A percentile compares a stretch with the other conserved stretches of the same genome.
phyloP scores from a whole-genome alignment of 2,888 invertebrate genomes.

The Leptinotarsa haldemani region DNA sequence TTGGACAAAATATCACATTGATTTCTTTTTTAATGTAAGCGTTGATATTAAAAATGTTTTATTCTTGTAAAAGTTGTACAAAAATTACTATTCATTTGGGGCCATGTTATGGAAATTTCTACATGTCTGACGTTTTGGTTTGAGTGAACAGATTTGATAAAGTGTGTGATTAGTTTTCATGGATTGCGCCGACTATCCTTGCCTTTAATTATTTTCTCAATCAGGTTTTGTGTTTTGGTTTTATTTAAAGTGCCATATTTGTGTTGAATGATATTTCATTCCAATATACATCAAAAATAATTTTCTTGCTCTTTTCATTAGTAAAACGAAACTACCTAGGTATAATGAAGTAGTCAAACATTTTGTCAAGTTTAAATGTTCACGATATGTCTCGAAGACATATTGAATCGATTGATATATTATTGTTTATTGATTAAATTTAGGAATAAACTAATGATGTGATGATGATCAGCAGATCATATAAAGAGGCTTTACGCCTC shows the following conservation, averaged over 20 bases:
- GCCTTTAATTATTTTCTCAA: slow-evolving; percentile 53
- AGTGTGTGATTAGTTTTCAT: slow-evolving; percentile 62
- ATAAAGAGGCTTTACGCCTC: slow-evolving; percentile 64
- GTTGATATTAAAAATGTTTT: slow-evolving; percentile 61
- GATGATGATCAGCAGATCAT: slow-evolving; percentile 79
- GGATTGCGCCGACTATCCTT: slow-evolving; percentile 61
- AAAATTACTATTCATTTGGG: slow-evolving; percentile 60
- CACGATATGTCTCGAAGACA: slow-evolving; percentile 65
- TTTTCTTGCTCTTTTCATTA: slow-evolving; percentile 50
- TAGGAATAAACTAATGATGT: slow-evolving; percentile 74
- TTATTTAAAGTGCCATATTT: slow-evolving; percentile 56
- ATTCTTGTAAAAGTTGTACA: slow-evolving; percentile 60
- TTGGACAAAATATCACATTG: slow-evolving; percentile 49
- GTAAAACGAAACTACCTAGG: slow-evolving; percentile 40
- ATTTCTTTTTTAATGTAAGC: slow-evolving; percentile 47
- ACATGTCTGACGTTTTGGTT: slow-evolving; percentile 59
- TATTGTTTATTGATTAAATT: slow-evolving; percentile 67
- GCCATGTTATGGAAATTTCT: slow-evolving; percentile 52
- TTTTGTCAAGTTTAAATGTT: slow-evolving; percentile 65
- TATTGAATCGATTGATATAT: slow-evolving; percentile 65
- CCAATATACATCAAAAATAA: slow-evolving; percentile 47
- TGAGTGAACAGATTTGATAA: slow-evolving; percentile 65
- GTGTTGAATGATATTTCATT: slow-evolving; percentile 48
- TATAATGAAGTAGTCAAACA: slow-evolving; percentile 61
- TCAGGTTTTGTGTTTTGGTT: slow-evolving; percentile 47